Conservation (phyloP, 2,888 invertebrate species). For the Harpalus rufipes region DNA sequence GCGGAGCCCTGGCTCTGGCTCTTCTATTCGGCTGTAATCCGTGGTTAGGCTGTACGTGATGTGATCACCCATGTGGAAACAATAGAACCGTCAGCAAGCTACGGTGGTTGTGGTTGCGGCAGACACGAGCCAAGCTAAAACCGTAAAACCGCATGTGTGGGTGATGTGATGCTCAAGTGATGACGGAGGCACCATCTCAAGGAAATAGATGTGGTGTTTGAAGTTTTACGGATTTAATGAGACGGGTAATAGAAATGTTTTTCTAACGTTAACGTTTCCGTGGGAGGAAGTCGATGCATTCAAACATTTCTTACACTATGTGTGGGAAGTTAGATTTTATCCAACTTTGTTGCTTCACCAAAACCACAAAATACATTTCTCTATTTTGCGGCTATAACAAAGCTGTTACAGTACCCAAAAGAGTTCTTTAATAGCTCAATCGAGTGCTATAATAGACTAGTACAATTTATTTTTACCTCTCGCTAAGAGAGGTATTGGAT, state of each 20-base stretch:
- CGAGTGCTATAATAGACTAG: no score
- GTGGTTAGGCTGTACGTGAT: background rate
- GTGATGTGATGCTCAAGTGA: background rate
- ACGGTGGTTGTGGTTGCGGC: slow-evolving; percentile 6
- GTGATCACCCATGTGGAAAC: slow-evolving; percentile 61
- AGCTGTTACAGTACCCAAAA: no score
- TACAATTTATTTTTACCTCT: no score
- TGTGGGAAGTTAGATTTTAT: no score
- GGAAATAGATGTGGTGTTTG: slow-evolving; percentile 15
- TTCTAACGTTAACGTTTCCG: slow-evolving; percentile 9
- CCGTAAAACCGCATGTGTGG: slow-evolving; percentile 39
- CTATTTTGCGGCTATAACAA: no score
- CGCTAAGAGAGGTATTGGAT: no score
- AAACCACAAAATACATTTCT: background rate
- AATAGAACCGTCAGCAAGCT: slow-evolving; percentile 51
- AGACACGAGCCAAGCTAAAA: slow-evolving; percentile 44
- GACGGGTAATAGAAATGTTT: slow-evolving; percentile 36
- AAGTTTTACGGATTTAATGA: slow-evolving; percentile 47
- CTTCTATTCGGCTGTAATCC: background rate
- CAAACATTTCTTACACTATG: no score
- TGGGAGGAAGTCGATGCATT: slow-evolving; percentile 4
- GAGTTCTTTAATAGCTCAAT: no score
- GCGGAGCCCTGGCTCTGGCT: no score
- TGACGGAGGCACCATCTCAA: slow-evolving; percentile 15
- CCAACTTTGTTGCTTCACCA: no score